phyloP scores from a whole-genome alignment of 2,113 vertebrate genomes.

The Nestor notabilis region DNA sequence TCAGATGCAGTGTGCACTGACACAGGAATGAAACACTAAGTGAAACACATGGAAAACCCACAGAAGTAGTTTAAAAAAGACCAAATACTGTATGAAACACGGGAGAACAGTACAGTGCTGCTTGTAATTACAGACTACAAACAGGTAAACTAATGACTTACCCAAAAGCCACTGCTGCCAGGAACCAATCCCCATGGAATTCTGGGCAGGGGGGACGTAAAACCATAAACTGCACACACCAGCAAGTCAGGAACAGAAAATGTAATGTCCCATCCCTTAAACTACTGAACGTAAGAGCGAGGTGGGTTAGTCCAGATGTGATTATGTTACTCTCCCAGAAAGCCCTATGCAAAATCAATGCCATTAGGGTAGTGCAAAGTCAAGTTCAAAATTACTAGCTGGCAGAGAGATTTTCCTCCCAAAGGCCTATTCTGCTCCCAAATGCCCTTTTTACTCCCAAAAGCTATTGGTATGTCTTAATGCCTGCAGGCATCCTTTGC shows the following conservation, averaged over 20 bases:
- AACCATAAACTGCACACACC: background rate
- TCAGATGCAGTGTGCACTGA: background rate
- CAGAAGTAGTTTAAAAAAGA: background rate
- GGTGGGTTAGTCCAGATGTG: background rate
- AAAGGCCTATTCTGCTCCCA: background rate
- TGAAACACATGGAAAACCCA: background rate
- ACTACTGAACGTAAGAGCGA: background rate
- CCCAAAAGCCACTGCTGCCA: accelerated
- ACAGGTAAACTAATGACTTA: background rate
- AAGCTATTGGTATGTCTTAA: background rate
- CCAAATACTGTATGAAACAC: accelerated
- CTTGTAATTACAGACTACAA: background rate
- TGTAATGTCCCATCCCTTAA: background rate
- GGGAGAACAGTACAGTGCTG: background rate
- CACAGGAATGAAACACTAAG: background rate
- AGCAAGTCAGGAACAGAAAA: accelerated
- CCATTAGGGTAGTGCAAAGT: background rate
- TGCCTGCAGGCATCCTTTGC: background rate
- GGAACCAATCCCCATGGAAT: background rate
- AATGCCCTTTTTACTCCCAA: background rate
- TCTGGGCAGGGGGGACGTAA: background rate
- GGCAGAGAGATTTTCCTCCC: background rate
- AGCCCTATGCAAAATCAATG: background rate
- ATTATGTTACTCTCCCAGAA: background rate
- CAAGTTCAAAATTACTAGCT: background rate